Evolutionary conservation across 2,797 vertebrate species (phyloP), one percentile per base, ranked within the genome.

Genomic region (Falco biarmicus): DNA sequence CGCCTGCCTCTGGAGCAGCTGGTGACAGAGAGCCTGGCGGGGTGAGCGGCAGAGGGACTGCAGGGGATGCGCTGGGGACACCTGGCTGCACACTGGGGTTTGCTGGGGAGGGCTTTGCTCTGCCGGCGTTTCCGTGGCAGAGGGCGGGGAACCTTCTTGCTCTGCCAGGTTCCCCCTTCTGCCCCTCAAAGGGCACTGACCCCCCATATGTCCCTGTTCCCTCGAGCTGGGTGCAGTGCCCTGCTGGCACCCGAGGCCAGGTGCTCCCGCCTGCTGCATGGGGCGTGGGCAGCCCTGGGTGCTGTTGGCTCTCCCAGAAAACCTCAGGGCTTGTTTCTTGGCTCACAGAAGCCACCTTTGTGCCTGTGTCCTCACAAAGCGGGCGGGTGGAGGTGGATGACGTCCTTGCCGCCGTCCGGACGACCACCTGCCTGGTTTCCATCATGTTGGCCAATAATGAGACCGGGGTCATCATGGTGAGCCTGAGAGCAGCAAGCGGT

Each of bases 371-470:
- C 69, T 98, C 97, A 63, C 96, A 79, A 77, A 99, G 97, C 0
- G 99, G 98, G 12, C 98, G 45, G 24, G 98, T 98, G 7, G 99
- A 99, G 94, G 99, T 98, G 22, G 98, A 99, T 0, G 99, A 99
- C 28, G 20, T 99, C 53, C 84, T 99, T 4, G 98, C 99, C 0
- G 98, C 98, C 0, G 66, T 99, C 86, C 98, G 98, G 75, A 98
- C 99, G 0, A 98, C 98, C 97, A 99, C 99, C 1, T 99, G 99
- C 97, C 98, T 99, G 12, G 97, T 99, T 95, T 99, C 99, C 29
- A 28, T 99, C 93, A 99, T 99, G 99, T 80, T 99, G 97, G 99
- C 99, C 87, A 99, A 99, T 96, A 99, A 99, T 0, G 99, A 99
- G 98, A 99, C 99, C 0, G 99, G 99, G 3, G 95, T 99, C 60